Evolutionary conservation across 2,888 invertebrate species (phyloP).

Genomic region (Drosophila flavopinicola): DNA sequence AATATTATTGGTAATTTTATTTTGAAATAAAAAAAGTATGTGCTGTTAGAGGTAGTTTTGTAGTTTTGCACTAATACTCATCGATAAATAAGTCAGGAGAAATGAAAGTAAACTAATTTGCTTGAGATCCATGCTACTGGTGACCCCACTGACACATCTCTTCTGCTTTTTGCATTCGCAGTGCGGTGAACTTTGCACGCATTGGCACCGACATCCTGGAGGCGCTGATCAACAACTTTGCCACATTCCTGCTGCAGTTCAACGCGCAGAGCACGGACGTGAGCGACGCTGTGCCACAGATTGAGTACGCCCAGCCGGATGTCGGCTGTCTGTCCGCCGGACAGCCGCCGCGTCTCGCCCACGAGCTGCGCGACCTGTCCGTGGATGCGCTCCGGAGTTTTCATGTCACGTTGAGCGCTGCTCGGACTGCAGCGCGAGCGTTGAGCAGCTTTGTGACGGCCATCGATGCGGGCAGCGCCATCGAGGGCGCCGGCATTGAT

Average conservation of each 20-base stretch:
- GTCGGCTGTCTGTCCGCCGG: conserved; percentile 68
- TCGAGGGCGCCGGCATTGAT: conserved; percentile 80
- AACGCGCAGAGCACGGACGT: conserved; percentile 71
- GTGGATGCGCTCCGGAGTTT: conserved; percentile 75
- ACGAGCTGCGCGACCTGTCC: conserved; percentile 69
- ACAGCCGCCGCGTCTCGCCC: conserved; percentile 54
- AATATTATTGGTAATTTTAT: no score
- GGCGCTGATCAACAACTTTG: conserved; percentile 78
- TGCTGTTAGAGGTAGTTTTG: no score
- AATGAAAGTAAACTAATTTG: no score
- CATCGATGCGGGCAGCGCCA: conserved; percentile 78
- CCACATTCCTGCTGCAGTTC: conserved; percentile 80
- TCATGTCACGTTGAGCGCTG: conserved; percentile 81
- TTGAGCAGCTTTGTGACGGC: conserved; percentile 79
- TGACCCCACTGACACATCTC: background rate
- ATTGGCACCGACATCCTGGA: conserved; percentile 83
- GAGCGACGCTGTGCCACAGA: conserved; percentile 59
- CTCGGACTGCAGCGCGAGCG: conserved; percentile 80
- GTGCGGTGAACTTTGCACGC: conserved; percentile 83
- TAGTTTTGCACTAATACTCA: no score
- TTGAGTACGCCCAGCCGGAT: conserved; percentile 72
- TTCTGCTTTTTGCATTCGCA: conserved; percentile 26
- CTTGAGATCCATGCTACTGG: no score
- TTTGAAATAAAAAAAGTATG: no score
- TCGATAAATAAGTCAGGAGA: no score